phyloP scores from a whole-genome alignment of 64 coral and sea anemone species.

The Acropora tenuis region DNA sequence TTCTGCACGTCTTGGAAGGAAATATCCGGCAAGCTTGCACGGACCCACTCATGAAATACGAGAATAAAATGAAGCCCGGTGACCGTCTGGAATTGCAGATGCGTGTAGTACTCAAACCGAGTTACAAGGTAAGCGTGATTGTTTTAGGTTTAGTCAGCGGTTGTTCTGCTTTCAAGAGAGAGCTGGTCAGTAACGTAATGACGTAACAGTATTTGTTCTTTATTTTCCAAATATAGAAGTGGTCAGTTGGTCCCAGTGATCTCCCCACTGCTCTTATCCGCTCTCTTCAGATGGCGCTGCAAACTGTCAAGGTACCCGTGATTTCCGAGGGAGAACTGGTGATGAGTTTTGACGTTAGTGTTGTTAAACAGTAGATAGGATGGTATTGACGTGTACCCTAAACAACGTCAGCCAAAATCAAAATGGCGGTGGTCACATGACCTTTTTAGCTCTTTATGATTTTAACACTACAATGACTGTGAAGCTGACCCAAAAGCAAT shows the following conservation, averaged over 20 bases:
- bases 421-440: no score
- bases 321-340: constrained; percentile 54
- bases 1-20: constrained; percentile 60
- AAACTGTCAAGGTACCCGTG: constrained; percentile 62
- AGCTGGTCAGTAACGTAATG: no score
- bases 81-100: constrained; percentile 70
- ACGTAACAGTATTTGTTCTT: neutral
- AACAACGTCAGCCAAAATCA: neutral
- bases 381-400: neutral
- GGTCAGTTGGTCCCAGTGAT: constrained; percentile 76
- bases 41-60: constrained; percentile 79
- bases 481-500: no score
- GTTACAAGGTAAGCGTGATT: constrained; percentile 65
- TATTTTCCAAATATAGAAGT: constrained; percentile 61
- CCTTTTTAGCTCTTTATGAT: no score
- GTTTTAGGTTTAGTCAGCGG: no score
- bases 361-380: constrained; percentile 59
- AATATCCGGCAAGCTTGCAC: constrained; percentile 67
- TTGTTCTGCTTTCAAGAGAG: neutral
- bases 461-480: no score
- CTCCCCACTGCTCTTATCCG: constrained; percentile 77
- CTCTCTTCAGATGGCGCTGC: constrained; percentile 85
- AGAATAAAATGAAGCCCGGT: constrained; percentile 70
- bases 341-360: constrained; percentile 79
- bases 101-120: constrained; percentile 48